These are phyloP conservation scores for Branchipolynoe longqiensis DNA, from an alignment of 2,888 invertebrate genomes.

Conservation along the genomic window DNA sequence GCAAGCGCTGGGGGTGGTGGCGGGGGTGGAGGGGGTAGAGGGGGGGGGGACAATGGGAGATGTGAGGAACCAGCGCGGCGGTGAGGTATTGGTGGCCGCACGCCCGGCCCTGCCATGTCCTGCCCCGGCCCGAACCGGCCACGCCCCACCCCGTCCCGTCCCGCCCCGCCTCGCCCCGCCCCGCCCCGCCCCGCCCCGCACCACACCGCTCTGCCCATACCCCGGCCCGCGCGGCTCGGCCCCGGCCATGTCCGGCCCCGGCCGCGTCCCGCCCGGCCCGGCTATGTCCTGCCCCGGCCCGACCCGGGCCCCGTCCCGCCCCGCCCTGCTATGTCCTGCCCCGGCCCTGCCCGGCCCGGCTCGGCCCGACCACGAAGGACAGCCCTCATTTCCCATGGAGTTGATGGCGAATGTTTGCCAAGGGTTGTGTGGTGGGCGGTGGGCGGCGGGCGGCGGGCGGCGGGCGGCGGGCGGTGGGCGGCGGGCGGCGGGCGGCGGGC, in stretches of 20 bases:
- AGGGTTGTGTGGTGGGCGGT: conserved; percentile 36
- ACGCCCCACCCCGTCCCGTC: background rate
- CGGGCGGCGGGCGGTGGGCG: conserved; percentile 5
- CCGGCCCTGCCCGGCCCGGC: background rate
- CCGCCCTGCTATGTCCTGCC: background rate
- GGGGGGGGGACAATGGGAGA: conserved; percentile 50
- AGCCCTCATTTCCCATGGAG: conserved; percentile 50
- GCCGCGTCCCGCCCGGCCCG: background rate
- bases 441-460: conserved; percentile 6
- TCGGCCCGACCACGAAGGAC: background rate
- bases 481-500: background rate
- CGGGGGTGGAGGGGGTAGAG: conserved; percentile 12
- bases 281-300: background rate
- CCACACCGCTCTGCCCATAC: background rate
- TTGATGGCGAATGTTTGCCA: conserved; percentile 44
- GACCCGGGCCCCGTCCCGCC: background rate
- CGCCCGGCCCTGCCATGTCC: background rate
- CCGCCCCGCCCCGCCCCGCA: background rate
- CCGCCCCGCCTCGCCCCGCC: conserved; percentile 1
- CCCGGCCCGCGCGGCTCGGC: background rate
- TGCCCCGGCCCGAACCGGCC: background rate
- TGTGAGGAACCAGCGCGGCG: conserved; percentile 31
- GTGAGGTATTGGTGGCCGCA: conserved; percentile 2
- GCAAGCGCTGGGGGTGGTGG: conserved; percentile 12
- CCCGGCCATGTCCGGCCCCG: background rate